Evolutionary conservation across 2,888 invertebrate genomes (phyloP).

Genomic region (Nudaria mundana): DNA sequence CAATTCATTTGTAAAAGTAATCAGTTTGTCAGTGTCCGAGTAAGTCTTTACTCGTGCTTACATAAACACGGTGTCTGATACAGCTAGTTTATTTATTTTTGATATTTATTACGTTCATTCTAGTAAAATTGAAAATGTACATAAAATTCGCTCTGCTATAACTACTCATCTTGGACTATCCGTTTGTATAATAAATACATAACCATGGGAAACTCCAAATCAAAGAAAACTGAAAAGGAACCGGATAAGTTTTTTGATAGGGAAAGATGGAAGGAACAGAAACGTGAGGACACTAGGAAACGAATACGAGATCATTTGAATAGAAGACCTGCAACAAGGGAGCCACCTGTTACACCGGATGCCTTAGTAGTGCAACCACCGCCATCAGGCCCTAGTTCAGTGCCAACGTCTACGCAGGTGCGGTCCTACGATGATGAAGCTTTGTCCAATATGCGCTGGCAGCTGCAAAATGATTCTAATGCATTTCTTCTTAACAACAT

Average conservation of each 20-base stretch:
- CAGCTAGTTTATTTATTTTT: background rate
- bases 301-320: constrained; percentile 45
- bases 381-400: constrained; percentile 35
- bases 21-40: constrained; percentile 49
- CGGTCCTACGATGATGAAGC: constrained; percentile 77
- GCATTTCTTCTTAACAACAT: constrained; percentile 89
- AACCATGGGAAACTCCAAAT: constrained; percentile 75
- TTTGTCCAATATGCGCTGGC: constrained; percentile 79
- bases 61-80: constrained; percentile 18
- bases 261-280: constrained; percentile 62
- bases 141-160: constrained; percentile 1
- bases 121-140: constrained; percentile 26
- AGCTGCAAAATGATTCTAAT: constrained; percentile 83
- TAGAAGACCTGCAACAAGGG: constrained; percentile 50
- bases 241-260: constrained; percentile 68
- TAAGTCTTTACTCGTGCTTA: constrained; percentile 34
- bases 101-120: constrained; percentile 6
- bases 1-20: constrained; percentile 40
- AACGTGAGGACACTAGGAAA: constrained; percentile 50
- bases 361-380: constrained; percentile 38
- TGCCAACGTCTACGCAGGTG: constrained; percentile 52
- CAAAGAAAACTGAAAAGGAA: constrained; percentile 62
- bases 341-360: constrained; percentile 39
- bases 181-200: background rate
- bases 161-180: constrained; percentile 10